Evolutionary conservation across 2,113 vertebrate species (phyloP), one percentile per base, ranked within the genome.

Genomic region (Tursiops truncatus): DNA sequence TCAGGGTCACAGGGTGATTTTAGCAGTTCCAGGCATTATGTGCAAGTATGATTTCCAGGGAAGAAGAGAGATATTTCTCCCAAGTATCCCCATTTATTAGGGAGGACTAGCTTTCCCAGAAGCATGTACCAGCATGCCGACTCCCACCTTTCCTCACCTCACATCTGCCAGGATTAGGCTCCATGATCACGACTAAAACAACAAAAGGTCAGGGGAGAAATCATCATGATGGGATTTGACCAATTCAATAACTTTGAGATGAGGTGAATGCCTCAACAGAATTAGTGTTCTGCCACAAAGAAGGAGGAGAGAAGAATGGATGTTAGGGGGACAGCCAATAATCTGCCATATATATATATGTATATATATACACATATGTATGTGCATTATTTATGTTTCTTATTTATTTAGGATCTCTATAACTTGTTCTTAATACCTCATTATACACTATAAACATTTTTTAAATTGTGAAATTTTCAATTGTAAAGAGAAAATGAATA

Each of bases 391-490:
- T 77, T 71, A 28, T 84, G 12, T 92, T 92, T 71, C 36, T 31
- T 82, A 13, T 62, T 87, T 87, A 33, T 89, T 94, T 97, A 84
- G 47, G 3, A 31, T 83, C 71, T 84, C 47, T 88, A 33, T 67
- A 4, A 25, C 36, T 73, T 93, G 12, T 74, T 96, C 41, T 63
- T 90, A 20, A 44, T 92, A 89, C 71, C 31, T 76, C 6, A 73
- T 65, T 68, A 44, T 82, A 18, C 3, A 94, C 36, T n/a, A 26
- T 60, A 67, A 41, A n/a, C 8, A 44, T 87, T 38, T 80, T 94
- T 81, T 90, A 74, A 84, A 56, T 93, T 53, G 8, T 84, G 84
- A 74, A 80, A 44, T 84, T 96, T 74, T 80, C 84, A 79, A 23
- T 79, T 85, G 50, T 91, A 33, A 88, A 93, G 83, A 82, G 82